phyloP scores from a whole-genome alignment of 1,140 invertebrate species.

The Solenopsis invicta region DNA sequence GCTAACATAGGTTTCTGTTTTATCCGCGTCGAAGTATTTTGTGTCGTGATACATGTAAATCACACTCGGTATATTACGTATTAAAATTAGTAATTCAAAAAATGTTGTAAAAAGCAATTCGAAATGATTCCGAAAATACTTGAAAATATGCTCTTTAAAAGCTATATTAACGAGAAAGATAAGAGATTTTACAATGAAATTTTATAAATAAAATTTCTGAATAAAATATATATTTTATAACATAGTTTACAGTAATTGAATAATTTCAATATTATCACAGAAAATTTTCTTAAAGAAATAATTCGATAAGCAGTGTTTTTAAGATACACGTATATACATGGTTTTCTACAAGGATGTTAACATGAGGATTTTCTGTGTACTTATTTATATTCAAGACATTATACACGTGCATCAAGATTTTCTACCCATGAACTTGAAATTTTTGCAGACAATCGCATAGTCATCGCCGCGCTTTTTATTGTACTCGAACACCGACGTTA shows the following conservation, averaged over 20 bases:
- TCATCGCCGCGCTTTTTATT: background rate
- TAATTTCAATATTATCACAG: background rate
- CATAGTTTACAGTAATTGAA: background rate
- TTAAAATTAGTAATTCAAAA: background rate
- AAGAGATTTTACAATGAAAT: background rate
- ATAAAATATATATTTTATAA: background rate
- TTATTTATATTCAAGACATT: constrained; percentile 18
- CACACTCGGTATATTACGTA: background rate
- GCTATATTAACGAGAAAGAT: background rate
- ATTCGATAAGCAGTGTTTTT: background rate
- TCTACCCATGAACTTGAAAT: constrained; percentile 23
- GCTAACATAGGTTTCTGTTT: constrained; percentile 40
- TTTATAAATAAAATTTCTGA: background rate
- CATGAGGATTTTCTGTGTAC: background rate
- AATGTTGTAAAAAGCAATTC: background rate
- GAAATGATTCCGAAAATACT: background rate
- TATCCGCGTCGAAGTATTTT: background rate
- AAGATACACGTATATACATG: background rate
- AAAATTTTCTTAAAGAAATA: background rate
- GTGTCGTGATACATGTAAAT: background rate
- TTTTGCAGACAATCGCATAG: background rate
- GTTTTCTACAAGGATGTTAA: background rate
- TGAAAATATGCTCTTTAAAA: background rate
- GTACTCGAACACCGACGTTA: background rate
- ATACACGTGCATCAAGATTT: background rate